Evolutionary conservation across 2,888 invertebrate species (phyloP), one percentile per base, ranked within the genome.

Genomic region (Baccha elongata): DNA sequence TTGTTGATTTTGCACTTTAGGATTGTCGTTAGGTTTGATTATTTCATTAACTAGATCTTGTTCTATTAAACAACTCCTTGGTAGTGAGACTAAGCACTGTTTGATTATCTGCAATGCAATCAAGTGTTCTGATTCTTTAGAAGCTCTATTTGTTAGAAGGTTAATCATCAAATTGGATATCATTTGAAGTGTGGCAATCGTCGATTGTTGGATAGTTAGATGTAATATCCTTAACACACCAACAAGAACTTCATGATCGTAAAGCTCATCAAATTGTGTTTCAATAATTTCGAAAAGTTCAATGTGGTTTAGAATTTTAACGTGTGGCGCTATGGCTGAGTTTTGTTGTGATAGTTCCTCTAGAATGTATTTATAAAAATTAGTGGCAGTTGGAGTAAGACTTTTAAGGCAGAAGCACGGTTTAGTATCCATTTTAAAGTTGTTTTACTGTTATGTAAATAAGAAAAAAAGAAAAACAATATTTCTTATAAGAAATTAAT

Each of bases 301-400:
- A 32, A n/a, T 32, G 3, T 26, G 17, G 11, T 69, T 19, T 11
- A 52, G 71, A 8, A 23, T 29, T 10, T 6, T 17, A 4, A 71
- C 7, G 1, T 40, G 19, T 11, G 19, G 8, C 19, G 40, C 29
- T 7, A 26, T 35, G 7, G 19, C 7, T 4, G 68, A 58, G 26
- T 21, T 11, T 5, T 42, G 0, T 17, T 71, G 10, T 0, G 29
- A 60, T 2, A 19, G n/a, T 8, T 71, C 71, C 8, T 58, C 37
- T 0, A 81, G 17, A 10, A 71, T 13, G 37, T 58, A 71, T 19
- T 71, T 35, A 40, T 76, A 76, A n/a, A 81, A 72, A n/a, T 46
- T 37, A 29, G 76, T 37, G 0, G 50, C 32, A 1, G 65, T 40
- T 0, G 23, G 10, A n/a, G 26, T 76, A 0, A 81, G 32, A 8